Evolutionary conservation across 53 echinoderm and acorn worm species (phyloP).

Genomic region (Hippasteria phrygiana): DNA sequence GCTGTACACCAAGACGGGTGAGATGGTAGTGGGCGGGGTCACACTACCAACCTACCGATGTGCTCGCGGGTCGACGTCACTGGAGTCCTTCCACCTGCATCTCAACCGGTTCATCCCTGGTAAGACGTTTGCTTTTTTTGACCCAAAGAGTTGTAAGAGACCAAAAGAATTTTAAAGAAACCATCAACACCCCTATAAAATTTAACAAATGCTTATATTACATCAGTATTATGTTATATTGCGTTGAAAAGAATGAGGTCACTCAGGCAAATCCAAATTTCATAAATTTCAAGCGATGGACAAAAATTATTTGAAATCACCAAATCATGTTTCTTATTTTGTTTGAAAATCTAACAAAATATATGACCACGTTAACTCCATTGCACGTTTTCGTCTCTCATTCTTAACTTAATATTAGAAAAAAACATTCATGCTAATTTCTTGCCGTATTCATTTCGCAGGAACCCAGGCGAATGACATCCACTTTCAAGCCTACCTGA

Average conservation of each 20-base stretch:
- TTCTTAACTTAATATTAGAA: no score
- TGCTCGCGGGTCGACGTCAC: conserved; percentile 78
- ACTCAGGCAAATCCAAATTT: no score
- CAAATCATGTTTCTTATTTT: no score
- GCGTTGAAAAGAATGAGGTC: no score
- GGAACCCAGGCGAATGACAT: conserved; percentile 69
- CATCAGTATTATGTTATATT: not conserved
- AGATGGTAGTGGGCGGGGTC: conserved; percentile 58
- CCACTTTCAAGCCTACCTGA: conserved; percentile 81
- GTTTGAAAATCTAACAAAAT: no score
- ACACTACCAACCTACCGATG: conserved; percentile 72
- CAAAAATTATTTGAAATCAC: no score
- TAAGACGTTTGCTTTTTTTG: not conserved
- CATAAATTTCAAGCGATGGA: no score
- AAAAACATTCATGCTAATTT: no score
- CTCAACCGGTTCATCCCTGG: conserved; percentile 81
- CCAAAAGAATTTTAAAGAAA: not conserved
- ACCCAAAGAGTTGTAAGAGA: no score
- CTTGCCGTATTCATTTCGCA: conserved; percentile 12
- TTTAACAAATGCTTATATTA: not conserved
- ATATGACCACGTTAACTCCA: no score
- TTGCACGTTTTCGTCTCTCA: no score
- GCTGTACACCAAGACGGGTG: conserved; percentile 72
- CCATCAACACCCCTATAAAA: not conserved
- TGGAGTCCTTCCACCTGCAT: conserved; percentile 82